Percentiles rank a stretch among this genome's conserved stretches.
These are phyloP conservation scores for Theonella swinhoei DNA, from an alignment of 37 sponge, comb jelly and placozoan species.

Conservation along the genomic window DNA sequence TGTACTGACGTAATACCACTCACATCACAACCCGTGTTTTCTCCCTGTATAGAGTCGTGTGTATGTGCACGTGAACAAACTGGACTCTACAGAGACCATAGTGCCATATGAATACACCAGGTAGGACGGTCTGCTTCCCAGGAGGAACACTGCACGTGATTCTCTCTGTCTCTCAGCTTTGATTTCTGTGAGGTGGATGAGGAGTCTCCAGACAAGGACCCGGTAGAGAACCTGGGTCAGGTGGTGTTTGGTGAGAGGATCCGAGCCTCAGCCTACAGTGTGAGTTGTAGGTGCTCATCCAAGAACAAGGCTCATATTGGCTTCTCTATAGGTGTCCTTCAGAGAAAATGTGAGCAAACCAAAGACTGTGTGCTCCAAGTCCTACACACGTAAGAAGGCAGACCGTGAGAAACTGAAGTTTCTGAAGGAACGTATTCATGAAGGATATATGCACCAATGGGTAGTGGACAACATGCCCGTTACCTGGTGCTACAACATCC, in stretches of 20 bases:
- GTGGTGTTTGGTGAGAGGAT: slow-evolving; percentile 81
- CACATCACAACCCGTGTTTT: background rate
- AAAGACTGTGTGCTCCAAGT: slow-evolving; percentile 11
- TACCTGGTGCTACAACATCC: slow-evolving; percentile 85
- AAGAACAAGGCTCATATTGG: too few relatives aligned
- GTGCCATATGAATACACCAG: slow-evolving; percentile 94
- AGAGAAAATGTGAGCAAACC: slow-evolving; percentile 16
- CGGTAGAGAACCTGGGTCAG: slow-evolving; percentile 97
- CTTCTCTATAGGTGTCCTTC: slow-evolving; percentile 34
- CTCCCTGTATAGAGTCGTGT: slow-evolving; percentile 61
- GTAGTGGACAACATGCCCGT: slow-evolving; percentile 99
- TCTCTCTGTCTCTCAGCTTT: slow-evolving; percentile 61
- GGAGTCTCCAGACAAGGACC: slow-evolving; percentile 55
- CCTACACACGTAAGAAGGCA: slow-evolving; percentile 32
- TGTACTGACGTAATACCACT: too few relatives aligned
- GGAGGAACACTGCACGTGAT: background rate
- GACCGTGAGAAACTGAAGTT: slow-evolving; percentile 52
- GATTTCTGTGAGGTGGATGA: slow-evolving; percentile 87
- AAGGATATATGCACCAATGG: slow-evolving; percentile 84
- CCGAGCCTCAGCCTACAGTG: slow-evolving; percentile 65
- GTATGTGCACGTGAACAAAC: slow-evolving; percentile 88
- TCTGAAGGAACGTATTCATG: slow-evolving; percentile 61
- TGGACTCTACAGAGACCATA: slow-evolving; percentile 88
- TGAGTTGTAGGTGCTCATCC: slow-evolving; percentile 9
- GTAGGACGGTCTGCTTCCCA: slow-evolving; percentile 37